Base-by-base conservation (phyloP, 2,888 invertebrate species). In the Furcula furcula region DNA sequence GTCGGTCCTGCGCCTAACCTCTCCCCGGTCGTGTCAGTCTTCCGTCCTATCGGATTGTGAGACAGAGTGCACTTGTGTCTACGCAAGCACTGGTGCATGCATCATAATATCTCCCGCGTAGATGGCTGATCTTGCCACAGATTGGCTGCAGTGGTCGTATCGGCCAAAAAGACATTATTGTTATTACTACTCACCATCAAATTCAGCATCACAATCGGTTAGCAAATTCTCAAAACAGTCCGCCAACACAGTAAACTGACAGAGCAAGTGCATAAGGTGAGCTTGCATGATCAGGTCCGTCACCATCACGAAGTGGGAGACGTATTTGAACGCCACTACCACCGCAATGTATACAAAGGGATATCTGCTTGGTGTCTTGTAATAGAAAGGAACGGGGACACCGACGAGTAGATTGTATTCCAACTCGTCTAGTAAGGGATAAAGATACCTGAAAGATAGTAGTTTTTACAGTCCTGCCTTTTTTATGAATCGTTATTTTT, bases 281-380 rank as follows among this genome's bases (percentile, higher is more conserved):
- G 76, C 68, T 38, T 83, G 82, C 67, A 80, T 69, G 1, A 69
- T 71, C 1, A 82, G 46, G 25, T 84, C 83, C 0, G 75, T 81
- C 4, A 76, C 60, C 76, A 86, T 84, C 16, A 85, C 76, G 33
- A 76, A 78, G 27, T 74, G 73, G 0, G 83, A 66, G 7, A 67
- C 49, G 41, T 74, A 82, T 7, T 55, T 45, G 32, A 81, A 82
- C 0, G 70, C 55, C 3, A 76, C 34, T 16, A 72, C 36, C 1
- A 72, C 65, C 0, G 46, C 5, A 0, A 69, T 29, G 33, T 85
- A 85, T 0, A 65, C 60, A 1, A 66, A 5, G 0, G 70, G 48
- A 40, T 85, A 86, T 1, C 51, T 27, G 0, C 5, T 3, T 0
- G 69, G 60, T 0, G 61, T 64, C 27, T 49, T 40, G 56, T 76